Base-by-base conservation (phyloP, 2,113 vertebrate species). In the Anas platyrhynchos region DNA sequence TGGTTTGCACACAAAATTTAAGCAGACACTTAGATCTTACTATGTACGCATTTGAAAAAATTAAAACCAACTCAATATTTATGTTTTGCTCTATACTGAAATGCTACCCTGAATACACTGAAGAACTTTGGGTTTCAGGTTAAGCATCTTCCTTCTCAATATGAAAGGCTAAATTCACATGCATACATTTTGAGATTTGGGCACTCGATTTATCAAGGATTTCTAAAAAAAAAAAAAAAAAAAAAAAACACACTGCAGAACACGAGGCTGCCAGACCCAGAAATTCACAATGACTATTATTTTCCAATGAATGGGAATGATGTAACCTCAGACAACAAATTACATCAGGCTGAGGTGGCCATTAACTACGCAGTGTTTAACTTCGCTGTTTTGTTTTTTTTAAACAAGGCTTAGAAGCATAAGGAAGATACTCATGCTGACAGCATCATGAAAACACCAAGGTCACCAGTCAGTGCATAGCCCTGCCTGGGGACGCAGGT, bases 91-190 rank as follows among this genome's bases (percentile, higher is more conserved):
- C 43, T 83, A 66, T 67, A 86, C 7, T 62, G 58, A 88, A 86
- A 65, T 66, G 54, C 52, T 82, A 56, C 48, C 48, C 81, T 90
- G 76, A 92, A 82, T 82, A 56, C 48, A 44, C 81, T 90, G 76
- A 92, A 82, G 54, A 88, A 76, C 38, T 79, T 5, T 14, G 22
- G 87, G 52, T 78, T 94, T 93, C 81, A 76, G 86, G 44, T 58
- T 58, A 62, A 95, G 46, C 71, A 88, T 84, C 88, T 79, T 91
- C 69, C 83, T 82, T 85, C 85, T 67, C 62, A 55, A 66, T 21
- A 66, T 0, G 11, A 79, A 91, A 84, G 75, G 29, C 50, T 79
- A 67, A 90, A 75, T 69, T 81, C 86, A 83, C 83, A 79, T 29
- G 66, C 69, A 91, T 20, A 27, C 36, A 16, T 38, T 71, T 54